Evolutionary conservation across 2,888 invertebrate species (phyloP), one percentile per base, ranked within the genome.

Genomic region (Drosophila picticornis): DNA sequence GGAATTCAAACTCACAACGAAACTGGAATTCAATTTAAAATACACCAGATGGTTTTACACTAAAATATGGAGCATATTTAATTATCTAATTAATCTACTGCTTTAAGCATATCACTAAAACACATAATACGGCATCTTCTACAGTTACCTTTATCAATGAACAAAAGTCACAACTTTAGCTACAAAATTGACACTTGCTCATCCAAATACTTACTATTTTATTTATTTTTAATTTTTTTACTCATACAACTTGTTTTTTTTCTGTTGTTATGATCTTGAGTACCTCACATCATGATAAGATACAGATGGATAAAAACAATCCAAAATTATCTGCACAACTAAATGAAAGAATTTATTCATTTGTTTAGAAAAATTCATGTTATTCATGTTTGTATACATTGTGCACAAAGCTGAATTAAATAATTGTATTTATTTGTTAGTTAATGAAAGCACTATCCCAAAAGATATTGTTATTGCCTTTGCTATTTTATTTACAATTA

Each of bases 161-260:
- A 31, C 27, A 31, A 36, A 31, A 27, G n/a, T 38, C 46, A 38
- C 38, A 29, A 55, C 13, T 56, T 27, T 34, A 29, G 34, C 34
- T 22, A 53, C 32, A 27, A 40, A 53, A 36, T 73, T 55, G 57
- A 57, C 60, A 66, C 48, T 72, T 75, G 78, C 73, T 75, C 75
- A 75, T 53, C 56, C 0, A 27, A 50, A 51, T 11, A 56, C 43
- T 40, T 57, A 55, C 36, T 16, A 51, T 22, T 22, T 4, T 32
- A 50, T 27, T 50, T 27, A 27, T 50, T 11, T 29, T 19, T 27
- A 5, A 29, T 50, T 50, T 16, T 34, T 53, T 16, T 25, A 22
- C 10, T 25, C 53, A 34, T 19, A 53, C 16, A 25, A 32, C 27
- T 29, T 29, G 27, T 25, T 16, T 9, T 25, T 46, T 4, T 31